phyloP scores from a whole-genome alignment of 2,797 vertebrate species.

The Varecia variegata region DNA sequence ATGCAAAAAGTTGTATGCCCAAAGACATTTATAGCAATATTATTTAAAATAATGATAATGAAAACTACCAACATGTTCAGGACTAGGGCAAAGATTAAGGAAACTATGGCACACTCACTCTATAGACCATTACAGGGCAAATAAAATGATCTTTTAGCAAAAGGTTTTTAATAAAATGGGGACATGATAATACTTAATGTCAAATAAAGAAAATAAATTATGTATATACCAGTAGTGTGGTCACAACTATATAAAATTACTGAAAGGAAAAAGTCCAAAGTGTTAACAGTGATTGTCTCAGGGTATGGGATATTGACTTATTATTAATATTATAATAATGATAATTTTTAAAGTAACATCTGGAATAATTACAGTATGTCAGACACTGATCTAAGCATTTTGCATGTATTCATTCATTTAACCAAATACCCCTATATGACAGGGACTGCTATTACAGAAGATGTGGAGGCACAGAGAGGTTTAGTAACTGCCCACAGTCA shows the following conservation, averaged over 20 bases:
- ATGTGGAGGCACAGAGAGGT: not conserved
- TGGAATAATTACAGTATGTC: not conserved
- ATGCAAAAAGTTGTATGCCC: not conserved
- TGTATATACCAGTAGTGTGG: not conserved
- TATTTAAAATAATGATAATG: not conserved
- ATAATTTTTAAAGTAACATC: not conserved
- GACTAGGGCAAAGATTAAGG: not conserved
- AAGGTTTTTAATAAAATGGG: not conserved
- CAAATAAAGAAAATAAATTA: not conserved
- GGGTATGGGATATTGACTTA: not conserved
- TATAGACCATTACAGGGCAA: not conserved
- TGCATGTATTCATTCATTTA: not conserved
- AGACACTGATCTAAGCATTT: conserved; percentile 22
- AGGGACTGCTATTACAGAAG: not conserved
- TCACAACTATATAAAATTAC: not conserved
- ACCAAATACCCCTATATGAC: not conserved
- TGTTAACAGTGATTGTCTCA: not conserved
- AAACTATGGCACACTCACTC: not conserved
- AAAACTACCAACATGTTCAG: not conserved
- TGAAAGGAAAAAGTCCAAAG: conserved; percentile 18
- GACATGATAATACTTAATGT: not conserved
- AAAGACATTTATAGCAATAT: not conserved
- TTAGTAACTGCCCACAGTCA: not conserved
- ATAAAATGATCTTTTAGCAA: not conserved
- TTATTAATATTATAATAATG: not conserved